Base-by-base conservation (phyloP, 2,888 invertebrate genomes). In the Opisthograptis luteolata region DNA sequence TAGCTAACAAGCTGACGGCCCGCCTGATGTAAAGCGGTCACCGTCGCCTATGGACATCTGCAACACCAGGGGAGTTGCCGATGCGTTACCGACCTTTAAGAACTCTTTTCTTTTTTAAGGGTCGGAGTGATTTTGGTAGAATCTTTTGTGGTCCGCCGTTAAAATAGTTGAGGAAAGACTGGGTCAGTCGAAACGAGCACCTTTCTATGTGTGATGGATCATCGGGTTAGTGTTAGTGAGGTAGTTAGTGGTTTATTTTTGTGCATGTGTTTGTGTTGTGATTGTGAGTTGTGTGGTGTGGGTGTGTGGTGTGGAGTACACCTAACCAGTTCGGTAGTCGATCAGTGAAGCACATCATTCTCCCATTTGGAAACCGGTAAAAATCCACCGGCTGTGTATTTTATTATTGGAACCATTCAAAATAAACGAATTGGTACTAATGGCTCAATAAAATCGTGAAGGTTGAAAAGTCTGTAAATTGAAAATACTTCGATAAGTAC, bases 321-420 rank as follows among this genome's bases (percentile, higher is more conserved):
- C 69, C 71, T 73, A 80, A 85, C 85, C 85, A 84, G 84, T 84
- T 78, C 66, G 55, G 70, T 68, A 67, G 68, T 73, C 41, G 36
- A 62, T 61, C 65, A 75, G 75, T 79, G 80, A 77, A 79, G 76
- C 76, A 55, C 76, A 72, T 68, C 71, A 76, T 77, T 76, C 76
- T 76, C 71, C 72, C 73, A 77, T 72, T 76, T 70, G 66, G 75
- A 76, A 83, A 82, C 82, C 79, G 81, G 81, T 81, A 81, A 77
- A 49, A 41, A 58, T 43, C 50, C 44, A 46, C 37, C 40, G 48
- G 9, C 24, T 27, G 49, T 41, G 35, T 44, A 49, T 43, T 43
- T 35, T 53, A 58, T 51, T 49, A 56, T 51, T 49, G 37, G 19
- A 25, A 49, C 25, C 41, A 41, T 47, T 55, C 32, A 27, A 36